Percentiles rank a stretch among this genome's conserved stretches.
These are phyloP conservation scores for Centropristis striata DNA, from an alignment of 2,113 vertebrate species.

Conservation along the genomic window DNA sequence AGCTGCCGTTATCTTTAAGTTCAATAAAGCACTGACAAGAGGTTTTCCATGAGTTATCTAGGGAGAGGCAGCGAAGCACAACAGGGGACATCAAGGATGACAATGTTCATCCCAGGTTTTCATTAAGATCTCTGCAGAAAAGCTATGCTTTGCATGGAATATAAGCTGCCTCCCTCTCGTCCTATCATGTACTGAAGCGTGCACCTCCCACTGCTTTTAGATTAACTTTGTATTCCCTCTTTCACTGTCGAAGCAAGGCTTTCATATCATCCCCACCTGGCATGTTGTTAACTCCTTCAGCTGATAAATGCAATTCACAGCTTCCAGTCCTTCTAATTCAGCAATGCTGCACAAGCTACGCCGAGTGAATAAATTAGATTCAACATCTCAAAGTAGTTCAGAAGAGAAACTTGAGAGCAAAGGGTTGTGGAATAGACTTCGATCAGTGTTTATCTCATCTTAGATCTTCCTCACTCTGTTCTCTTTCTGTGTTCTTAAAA, in stretches of 20 bases:
- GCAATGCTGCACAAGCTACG: slow-evolving; percentile 46
- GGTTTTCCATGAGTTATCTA: slow-evolving; percentile 67
- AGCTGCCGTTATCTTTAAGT: slow-evolving; percentile 63
- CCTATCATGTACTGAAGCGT: slow-evolving; percentile 57
- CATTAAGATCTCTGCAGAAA: slow-evolving; percentile 72
- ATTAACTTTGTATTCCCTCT: slow-evolving; percentile 75
- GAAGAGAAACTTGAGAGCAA: slow-evolving; percentile 41
- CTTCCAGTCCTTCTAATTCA: slow-evolving; percentile 73
- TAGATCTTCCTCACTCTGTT: slow-evolving; percentile 29
- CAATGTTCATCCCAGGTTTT: slow-evolving; percentile 67
- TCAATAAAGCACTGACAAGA: slow-evolving; percentile 64
- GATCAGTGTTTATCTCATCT: slow-evolving; percentile 51
- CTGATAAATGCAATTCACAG: slow-evolving; percentile 76
- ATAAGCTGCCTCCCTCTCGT: slow-evolving; percentile 51
- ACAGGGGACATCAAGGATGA: slow-evolving; percentile 66
- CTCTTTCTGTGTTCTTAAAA: slow-evolving; percentile 45
- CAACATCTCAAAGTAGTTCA: slow-evolving; percentile 33
- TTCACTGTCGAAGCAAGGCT: slow-evolving; percentile 59
- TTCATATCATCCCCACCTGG: slow-evolving; percentile 75
- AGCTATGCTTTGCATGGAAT: slow-evolving; percentile 53
- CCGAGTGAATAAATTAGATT: slow-evolving; percentile 74
- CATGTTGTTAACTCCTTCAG: slow-evolving; percentile 69
- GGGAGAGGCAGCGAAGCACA: slow-evolving; percentile 60
- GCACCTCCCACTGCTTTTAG: slow-evolving; percentile 68
- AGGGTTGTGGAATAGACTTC: slow-evolving; percentile 62